Conservation (phyloP, 2,113 vertebrate species). For the Vulpes lagopus region DNA sequence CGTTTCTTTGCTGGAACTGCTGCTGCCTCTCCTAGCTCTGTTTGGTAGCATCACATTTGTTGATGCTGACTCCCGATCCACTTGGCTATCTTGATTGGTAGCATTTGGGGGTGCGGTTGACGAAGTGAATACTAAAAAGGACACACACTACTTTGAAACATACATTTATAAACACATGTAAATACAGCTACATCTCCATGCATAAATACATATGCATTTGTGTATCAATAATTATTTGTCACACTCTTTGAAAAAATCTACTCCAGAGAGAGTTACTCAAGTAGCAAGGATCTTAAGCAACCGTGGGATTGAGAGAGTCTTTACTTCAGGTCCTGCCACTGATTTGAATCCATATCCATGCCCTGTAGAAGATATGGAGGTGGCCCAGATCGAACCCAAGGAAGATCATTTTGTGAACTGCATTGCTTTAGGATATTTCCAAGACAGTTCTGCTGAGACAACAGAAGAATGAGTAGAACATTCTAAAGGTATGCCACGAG, state of each 20-base stretch:
- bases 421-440: background rate
- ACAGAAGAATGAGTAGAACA: background rate
- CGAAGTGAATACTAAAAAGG: background rate
- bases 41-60: background rate
- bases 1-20: background rate
- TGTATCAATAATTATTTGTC: background rate
- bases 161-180: background rate
- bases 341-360: background rate
- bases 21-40: background rate
- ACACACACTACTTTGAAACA: background rate
- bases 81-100: background rate
- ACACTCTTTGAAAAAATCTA: background rate
- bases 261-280: background rate
- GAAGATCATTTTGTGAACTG: background rate
- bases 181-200: background rate
- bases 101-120: background rate
- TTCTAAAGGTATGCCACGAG: background rate
- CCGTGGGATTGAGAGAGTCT: background rate
- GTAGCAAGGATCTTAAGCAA: constrained; percentile 25
- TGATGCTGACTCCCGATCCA: background rate
- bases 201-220: background rate
- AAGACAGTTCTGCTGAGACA: constrained; percentile 18
- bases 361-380: background rate
- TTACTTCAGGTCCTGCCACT: constrained; percentile 7
- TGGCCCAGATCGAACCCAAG: background rate